These are phyloP conservation scores for Augiades crinisus DNA, from an alignment of 2,888 invertebrate genomes.

Conservation along the genomic window DNA sequence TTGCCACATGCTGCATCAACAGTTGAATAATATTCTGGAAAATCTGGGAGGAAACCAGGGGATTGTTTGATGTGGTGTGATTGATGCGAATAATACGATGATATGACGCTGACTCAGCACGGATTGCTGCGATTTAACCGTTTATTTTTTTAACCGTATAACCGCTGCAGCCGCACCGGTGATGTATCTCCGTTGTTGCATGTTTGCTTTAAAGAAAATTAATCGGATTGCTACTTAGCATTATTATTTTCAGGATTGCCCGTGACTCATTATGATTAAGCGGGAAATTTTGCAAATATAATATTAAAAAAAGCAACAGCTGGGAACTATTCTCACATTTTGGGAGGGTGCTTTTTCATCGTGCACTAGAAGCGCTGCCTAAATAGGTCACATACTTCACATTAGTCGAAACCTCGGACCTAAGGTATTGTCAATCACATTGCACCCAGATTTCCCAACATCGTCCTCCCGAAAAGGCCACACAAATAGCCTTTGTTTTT, in stretches of 20 bases:
- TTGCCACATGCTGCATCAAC: background rate
- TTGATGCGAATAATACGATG: conserved; percentile 4
- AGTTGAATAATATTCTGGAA: conserved; percentile 2
- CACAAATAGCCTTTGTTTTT: too few relatives aligned
- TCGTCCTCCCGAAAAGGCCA: too few relatives aligned
- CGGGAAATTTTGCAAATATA: too few relatives aligned
- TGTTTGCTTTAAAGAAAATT: conserved; percentile 46
- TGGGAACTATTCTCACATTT: too few relatives aligned
- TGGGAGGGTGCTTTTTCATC: too few relatives aligned
- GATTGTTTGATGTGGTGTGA: conserved; percentile 16
- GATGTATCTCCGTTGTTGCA: conserved; percentile 33
- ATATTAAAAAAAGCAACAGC: too few relatives aligned
- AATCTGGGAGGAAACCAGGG: background rate
- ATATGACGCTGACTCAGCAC: conserved; percentile 11
- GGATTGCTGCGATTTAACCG: conserved; percentile 42
- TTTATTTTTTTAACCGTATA: conserved; percentile 50
- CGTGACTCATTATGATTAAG: conserved; percentile 1
- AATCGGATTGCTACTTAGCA: conserved; percentile 35
- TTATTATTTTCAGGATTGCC: background rate
- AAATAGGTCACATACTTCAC: too few relatives aligned
- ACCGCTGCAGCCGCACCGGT: conserved; percentile 35
- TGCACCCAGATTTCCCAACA: too few relatives aligned
- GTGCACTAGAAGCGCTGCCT: too few relatives aligned
- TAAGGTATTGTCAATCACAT: too few relatives aligned
- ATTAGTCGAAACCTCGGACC: too few relatives aligned